Conservation (phyloP, 2,888 invertebrate species). For the Crocallis elinguaria region DNA sequence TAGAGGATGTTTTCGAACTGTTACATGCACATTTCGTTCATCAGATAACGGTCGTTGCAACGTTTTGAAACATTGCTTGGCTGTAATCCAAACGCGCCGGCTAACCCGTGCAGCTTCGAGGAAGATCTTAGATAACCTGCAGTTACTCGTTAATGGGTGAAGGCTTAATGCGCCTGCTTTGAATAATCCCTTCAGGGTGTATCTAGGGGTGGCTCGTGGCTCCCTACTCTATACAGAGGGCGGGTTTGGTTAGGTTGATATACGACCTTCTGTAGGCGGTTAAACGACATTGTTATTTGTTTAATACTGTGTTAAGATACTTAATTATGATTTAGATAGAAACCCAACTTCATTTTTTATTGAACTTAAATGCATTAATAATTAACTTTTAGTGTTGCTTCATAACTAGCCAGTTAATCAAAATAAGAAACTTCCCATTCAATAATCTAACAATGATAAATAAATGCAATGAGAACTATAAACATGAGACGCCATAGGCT, state of each 20-base stretch:
- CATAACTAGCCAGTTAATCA: neutral
- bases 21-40: slow-evolving; percentile 43
- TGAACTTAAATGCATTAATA: neutral
- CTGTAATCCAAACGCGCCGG: slow-evolving; percentile 57
- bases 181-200: slow-evolving; percentile 54
- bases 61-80: slow-evolving; percentile 56
- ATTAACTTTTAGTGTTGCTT: neutral
- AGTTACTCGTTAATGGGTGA: slow-evolving; percentile 61
- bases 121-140: slow-evolving; percentile 67
- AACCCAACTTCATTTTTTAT: neutral
- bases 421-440: neutral
- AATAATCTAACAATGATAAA: slow-evolving; percentile 2
- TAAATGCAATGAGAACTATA: slow-evolving; percentile 13
- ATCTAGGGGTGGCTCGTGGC: slow-evolving; percentile 37
- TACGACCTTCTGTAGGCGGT: slow-evolving; percentile 47
- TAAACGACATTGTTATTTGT: slow-evolving; percentile 52
- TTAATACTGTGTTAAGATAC: no score
- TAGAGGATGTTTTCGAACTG: slow-evolving; percentile 11
- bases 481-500: slow-evolving; percentile 7
- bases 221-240: slow-evolving; percentile 49
- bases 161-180: slow-evolving; percentile 64
- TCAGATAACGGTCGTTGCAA: slow-evolving; percentile 49
- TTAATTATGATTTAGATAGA: slow-evolving; percentile 23
- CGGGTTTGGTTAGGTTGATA: slow-evolving; percentile 55
- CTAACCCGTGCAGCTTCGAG: slow-evolving; percentile 50